These are phyloP conservation scores for Pipa parva DNA, from an alignment of 2,113 vertebrate species.

Conservation along the genomic window DNA sequence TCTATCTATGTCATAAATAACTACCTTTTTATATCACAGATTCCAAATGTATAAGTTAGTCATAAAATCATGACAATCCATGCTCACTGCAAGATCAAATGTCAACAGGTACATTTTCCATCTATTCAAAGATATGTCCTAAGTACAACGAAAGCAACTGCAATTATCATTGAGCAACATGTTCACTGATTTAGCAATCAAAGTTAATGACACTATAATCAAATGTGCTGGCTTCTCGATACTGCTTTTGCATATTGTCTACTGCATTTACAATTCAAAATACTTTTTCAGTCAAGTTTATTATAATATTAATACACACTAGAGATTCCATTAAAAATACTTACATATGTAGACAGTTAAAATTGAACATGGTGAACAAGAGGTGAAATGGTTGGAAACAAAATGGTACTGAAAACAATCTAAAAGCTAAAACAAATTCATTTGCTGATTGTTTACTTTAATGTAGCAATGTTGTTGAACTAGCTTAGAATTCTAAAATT, in stretches of 20 bases:
- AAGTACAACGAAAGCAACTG: slow-evolving; percentile 1
- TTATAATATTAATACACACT: neutral
- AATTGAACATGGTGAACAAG: neutral
- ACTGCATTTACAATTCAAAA: slow-evolving; percentile 10
- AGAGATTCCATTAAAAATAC: neutral
- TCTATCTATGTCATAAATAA: neutral
- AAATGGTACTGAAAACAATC: neutral
- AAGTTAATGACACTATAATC: slow-evolving; percentile 18
- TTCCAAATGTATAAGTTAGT: no score
- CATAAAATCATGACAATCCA: neutral
- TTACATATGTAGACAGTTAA: neutral
- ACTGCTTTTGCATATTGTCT: neutral
- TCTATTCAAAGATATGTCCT: neutral
- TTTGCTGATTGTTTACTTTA: neutral
- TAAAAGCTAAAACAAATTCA: neutral
- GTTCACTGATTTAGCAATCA: slow-evolving; percentile 28
- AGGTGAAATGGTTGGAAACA: slow-evolving; percentile 3
- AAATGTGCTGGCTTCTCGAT: slow-evolving; percentile 4
- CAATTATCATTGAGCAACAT: slow-evolving; percentile 16
- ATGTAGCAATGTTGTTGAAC: no score
- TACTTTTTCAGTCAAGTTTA: neutral
- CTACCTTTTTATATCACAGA: no score
- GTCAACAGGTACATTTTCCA: neutral
- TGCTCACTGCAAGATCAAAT: neutral
- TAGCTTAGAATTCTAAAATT: no score